phyloP scores from a whole-genome alignment of 2,888 invertebrate species.

The Elmis aenea region DNA sequence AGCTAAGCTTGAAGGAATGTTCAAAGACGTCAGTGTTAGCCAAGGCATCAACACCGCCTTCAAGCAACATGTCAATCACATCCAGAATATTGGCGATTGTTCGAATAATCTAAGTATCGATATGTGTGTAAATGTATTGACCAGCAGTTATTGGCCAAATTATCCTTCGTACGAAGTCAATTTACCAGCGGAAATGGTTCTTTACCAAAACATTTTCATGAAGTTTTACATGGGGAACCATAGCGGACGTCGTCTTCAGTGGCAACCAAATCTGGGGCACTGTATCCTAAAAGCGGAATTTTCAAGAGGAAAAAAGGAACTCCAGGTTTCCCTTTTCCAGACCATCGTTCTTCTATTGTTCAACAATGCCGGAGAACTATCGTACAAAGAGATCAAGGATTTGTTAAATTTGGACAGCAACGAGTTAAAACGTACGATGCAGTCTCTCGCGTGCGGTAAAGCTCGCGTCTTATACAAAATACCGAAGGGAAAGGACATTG shows the following conservation, averaged over 20 bases:
- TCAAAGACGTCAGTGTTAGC: conserved; percentile 97
- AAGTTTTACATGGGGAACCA: conserved; percentile 95
- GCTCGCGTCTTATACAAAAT: conserved; percentile 78
- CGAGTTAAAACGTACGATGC: conserved; percentile 86
- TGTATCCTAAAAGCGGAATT: conserved; percentile 88
- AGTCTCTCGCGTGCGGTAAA: conserved; percentile 93
- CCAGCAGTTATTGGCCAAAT: conserved; percentile 98
- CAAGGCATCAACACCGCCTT: conserved; percentile 91
- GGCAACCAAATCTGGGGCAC: conserved; percentile 95
- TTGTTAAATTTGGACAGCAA: conserved; percentile 88
- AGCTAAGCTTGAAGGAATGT: conserved; percentile 97
- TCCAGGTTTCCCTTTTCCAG: conserved; percentile 96
- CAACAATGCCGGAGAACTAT: conserved; percentile 76
- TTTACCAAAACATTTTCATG: conserved; percentile 88
- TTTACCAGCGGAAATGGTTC: conserved; percentile 80
- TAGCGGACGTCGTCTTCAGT: conserved; percentile 92
- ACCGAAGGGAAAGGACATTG: conserved; percentile 83
- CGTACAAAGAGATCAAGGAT: conserved; percentile 79
- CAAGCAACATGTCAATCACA: conserved; percentile 60
- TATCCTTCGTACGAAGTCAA: conserved; percentile 86
- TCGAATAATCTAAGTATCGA: conserved; percentile 55
- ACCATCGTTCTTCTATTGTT: conserved; percentile 87
- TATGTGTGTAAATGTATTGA: conserved; percentile 88
- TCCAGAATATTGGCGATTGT: conserved; percentile 19
- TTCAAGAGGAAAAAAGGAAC: conserved; percentile 80